Evolutionary conservation across 2,113 vertebrate species (phyloP), one percentile per base, ranked within the genome.

Genomic region (Sylvia atricapilla): DNA sequence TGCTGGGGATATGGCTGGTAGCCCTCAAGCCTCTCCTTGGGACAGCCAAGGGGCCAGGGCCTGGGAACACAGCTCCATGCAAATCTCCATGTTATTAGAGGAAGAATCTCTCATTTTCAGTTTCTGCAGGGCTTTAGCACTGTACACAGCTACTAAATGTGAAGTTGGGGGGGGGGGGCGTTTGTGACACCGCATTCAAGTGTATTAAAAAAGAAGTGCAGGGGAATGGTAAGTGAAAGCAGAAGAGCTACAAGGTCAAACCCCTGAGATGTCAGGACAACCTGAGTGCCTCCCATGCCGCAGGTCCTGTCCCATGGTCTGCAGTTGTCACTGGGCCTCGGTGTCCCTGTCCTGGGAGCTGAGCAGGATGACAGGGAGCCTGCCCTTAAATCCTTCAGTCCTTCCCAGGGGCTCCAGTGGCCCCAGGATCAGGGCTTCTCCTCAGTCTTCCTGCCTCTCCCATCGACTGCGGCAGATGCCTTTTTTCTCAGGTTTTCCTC

Each of bases 231-330:
- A n/a, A 64, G 12, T 21, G 46, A 53, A 69, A 69, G 33, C 27
- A 55, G 33, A 19, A 39, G n/a, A 73, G 13, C 15, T 33, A 35
- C 7, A 17, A 13, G 11, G 25, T 41, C 3, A 76, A 73, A 58
- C 59, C 8, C 2, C 20, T 0, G 0, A 10, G 24, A 33, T 5
- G 19, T 62, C 10, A 53, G 68, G 49, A 60, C 17, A 24, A 16
- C 16, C 11, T 13, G n/a, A 7, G 16, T 73, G 6, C 35, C 12
- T 60, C 23, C 0, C 0, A 6, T 15, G 31, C 14, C 0, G 0
- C 72, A 52, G n/a, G 5, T 39, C 44, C 72, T 63, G 30, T 27
- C 39, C 37, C 0, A 0, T 11, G 35, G 7, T 13, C 28, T 41
- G 67, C 33, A 47, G 52, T 46, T 79, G 21, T 39, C 27, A 3